These are phyloP conservation scores for Benitochromis conjunctus DNA, from an alignment of 2,113 vertebrate genomes.

Conservation along the genomic window DNA sequence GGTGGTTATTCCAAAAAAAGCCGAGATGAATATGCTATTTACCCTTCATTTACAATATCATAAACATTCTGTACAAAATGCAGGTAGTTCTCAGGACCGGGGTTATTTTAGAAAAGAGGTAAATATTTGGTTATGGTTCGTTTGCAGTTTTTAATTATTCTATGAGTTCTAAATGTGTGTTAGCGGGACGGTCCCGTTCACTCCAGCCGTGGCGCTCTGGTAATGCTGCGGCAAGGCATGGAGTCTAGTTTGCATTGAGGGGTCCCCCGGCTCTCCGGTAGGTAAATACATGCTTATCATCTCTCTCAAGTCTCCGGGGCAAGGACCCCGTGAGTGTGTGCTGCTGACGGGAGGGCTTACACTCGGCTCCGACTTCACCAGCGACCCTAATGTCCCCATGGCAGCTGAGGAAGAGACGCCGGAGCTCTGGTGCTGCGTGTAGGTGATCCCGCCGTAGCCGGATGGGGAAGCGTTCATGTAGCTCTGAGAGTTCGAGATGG, in stretches of 20 bases:
- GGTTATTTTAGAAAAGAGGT: slow-evolving; percentile 78
- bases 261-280: slow-evolving; percentile 87
- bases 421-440: slow-evolving; percentile 83
- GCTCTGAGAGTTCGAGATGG: slow-evolving; percentile 93
- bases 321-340: slow-evolving; percentile 90
- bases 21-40: slow-evolving; percentile 71
- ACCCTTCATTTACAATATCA: slow-evolving; percentile 83
- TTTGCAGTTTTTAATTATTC: slow-evolving; percentile 69
- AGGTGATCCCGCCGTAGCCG: slow-evolving; percentile 89
- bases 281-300: slow-evolving; percentile 99
- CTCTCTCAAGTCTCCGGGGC: slow-evolving; percentile 96
- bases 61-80: slow-evolving; percentile 88
- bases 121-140: slow-evolving; percentile 81
- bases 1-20: slow-evolving; percentile 55
- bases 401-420: slow-evolving; percentile 87
- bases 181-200: slow-evolving; percentile 94
- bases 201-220: slow-evolving; percentile 89
- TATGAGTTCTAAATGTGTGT: slow-evolving; percentile 87
- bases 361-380: slow-evolving; percentile 94
- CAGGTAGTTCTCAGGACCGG: slow-evolving; percentile 73
- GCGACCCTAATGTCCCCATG: slow-evolving; percentile 88
- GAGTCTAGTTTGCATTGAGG: slow-evolving; percentile 90
- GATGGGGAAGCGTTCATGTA: slow-evolving; percentile 96
- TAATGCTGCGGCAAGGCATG: slow-evolving; percentile 94
- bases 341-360: slow-evolving; percentile 91